These are phyloP conservation scores for Elaphurus davidianus DNA, from an alignment of 2,113 vertebrate genomes.

Conservation along the genomic window DNA sequence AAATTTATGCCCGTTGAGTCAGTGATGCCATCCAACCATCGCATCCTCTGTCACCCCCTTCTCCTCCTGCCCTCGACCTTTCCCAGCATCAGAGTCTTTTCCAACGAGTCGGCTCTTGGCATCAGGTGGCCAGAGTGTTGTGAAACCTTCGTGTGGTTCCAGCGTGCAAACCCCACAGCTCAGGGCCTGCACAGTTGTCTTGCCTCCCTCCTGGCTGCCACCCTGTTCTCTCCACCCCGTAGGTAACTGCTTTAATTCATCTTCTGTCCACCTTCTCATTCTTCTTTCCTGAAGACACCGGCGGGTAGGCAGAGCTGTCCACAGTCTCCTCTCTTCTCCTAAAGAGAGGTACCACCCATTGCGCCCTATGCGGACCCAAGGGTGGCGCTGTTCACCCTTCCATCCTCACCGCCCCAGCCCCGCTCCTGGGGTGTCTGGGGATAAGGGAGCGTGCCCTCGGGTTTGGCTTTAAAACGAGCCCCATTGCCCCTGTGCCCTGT, in stretches of 20 bases:
- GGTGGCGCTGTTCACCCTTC: background rate
- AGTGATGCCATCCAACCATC: fast-evolving
- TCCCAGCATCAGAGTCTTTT: background rate
- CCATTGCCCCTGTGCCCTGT: background rate
- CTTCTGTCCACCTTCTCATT: background rate
- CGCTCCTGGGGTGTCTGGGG: background rate
- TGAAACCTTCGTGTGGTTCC: background rate
- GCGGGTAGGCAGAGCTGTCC: background rate
- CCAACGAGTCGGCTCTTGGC: background rate
- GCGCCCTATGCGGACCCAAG: fast-evolving
- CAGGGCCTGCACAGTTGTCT: fast-evolving
- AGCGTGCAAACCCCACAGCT: background rate
- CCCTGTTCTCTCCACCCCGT: background rate
- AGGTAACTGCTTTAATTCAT: background rate
- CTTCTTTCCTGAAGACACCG: background rate
- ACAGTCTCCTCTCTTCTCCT: background rate
- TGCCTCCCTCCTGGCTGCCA: background rate
- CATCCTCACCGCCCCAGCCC: background rate
- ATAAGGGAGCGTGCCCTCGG: fast-evolving
- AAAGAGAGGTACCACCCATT: background rate
- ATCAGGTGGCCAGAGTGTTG: background rate
- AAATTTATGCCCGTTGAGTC: background rate
- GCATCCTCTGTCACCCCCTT: background rate
- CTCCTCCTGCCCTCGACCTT: background rate
- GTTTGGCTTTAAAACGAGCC: background rate